Percentiles rank a stretch among this genome's conserved stretches.
These are phyloP conservation scores for Sminthurides bifidus DNA, from an alignment of 1,140 invertebrate species.

Conservation along the genomic window DNA sequence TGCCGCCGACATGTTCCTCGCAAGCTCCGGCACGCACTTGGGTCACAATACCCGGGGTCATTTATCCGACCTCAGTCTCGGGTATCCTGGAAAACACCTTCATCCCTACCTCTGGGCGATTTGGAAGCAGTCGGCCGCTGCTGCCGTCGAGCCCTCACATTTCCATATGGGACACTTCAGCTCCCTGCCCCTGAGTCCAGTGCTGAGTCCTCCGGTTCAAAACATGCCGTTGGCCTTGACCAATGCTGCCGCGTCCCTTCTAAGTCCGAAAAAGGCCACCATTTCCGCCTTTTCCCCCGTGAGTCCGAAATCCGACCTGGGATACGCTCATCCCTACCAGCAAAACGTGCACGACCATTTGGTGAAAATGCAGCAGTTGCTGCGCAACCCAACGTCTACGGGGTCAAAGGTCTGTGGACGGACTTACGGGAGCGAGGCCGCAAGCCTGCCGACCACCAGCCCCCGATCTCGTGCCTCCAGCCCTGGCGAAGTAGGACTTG, in stretches of 20 bases:
- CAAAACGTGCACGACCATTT: conserved; percentile 10
- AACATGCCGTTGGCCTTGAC: conserved; percentile 15
- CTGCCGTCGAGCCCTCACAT: not conserved
- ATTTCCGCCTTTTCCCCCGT: conserved; percentile 26
- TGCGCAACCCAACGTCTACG: not conserved
- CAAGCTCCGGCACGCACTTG: not conserved
- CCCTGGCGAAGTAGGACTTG: conserved; percentile 32
- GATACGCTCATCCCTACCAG: not conserved
- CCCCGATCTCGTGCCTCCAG: not conserved
- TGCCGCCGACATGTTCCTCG: conserved; percentile 16
- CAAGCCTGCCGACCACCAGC: conserved; percentile 1
- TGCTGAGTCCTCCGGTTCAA: conserved; percentile 14
- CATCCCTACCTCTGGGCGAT: conserved; percentile 28
- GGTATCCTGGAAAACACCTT: conserved; percentile 10
- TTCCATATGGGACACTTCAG: not conserved
- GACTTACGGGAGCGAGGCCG: not conserved
- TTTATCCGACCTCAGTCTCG: conserved; percentile 10
- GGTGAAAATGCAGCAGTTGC: conserved; percentile 25
- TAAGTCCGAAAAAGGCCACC: not conserved
- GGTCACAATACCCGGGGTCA: not conserved
- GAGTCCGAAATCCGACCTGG: conserved; percentile 16
- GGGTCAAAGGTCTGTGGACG: not conserved
- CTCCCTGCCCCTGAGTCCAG: not conserved
- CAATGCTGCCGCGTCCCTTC: not conserved
- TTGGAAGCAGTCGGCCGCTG: conserved; percentile 6